These are phyloP conservation scores for Dallia pectoralis DNA, from an alignment of 2,797 vertebrate genomes.

Conservation along the genomic window DNA sequence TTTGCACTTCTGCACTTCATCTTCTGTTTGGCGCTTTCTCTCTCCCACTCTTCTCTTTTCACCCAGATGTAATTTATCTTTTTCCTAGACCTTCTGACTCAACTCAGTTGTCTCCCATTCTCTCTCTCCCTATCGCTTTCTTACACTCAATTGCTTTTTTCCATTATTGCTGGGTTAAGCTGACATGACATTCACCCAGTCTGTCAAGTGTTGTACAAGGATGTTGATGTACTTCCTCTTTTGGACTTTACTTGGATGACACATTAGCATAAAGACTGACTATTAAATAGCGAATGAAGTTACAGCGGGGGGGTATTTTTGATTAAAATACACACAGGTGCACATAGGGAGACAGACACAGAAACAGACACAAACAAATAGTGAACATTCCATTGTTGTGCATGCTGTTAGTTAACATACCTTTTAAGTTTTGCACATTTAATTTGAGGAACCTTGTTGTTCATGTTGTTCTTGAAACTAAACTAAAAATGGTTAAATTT, in stretches of 20 bases:
- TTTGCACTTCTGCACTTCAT: conserved; percentile 14
- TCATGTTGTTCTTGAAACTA: conserved; percentile 69
- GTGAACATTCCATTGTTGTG: neutral
- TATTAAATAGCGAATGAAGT: conserved; percentile 62
- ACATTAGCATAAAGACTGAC: conserved; percentile 58
- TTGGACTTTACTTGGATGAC: conserved; percentile 44
- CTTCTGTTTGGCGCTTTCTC: conserved; percentile 22
- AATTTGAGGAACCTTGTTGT: conserved; percentile 59
- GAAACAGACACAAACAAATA: neutral
- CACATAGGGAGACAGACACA: neutral
- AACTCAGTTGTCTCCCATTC: conserved; percentile 56
- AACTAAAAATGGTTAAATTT: too few species aligned
- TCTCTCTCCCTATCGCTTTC: conserved; percentile 17
- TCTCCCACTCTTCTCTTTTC: conserved; percentile 20
- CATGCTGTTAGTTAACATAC: neutral
- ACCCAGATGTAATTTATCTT: conserved; percentile 69
- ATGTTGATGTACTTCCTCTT: conserved; percentile 47
- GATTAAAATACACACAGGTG: conserved; percentile 33
- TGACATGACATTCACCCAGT: conserved; percentile 56
- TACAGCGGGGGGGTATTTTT: conserved; percentile 32
- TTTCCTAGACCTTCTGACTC: conserved; percentile 66
- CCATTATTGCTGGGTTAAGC: conserved; percentile 52
- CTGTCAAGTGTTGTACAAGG: conserved; percentile 45
- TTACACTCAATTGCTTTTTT: conserved; percentile 22
- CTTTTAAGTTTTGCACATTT: conserved; percentile 56